phyloP scores from a whole-genome alignment of 2,888 invertebrate species.

The Cantharis lateralis region DNA sequence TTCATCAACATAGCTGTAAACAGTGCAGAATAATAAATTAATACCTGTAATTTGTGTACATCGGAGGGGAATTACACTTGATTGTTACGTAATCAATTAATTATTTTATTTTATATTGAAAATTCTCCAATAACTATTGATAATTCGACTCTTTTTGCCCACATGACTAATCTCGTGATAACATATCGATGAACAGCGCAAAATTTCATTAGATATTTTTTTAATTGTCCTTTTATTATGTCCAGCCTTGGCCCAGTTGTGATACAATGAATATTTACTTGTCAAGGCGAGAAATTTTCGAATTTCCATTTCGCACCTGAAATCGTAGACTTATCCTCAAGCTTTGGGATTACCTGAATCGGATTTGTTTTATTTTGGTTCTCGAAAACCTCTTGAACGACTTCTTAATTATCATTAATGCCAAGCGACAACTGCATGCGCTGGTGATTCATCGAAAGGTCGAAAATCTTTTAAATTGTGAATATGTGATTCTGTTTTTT shows the following conservation, averaged over 20 bases:
- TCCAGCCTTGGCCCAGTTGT: background rate
- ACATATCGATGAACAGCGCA: background rate
- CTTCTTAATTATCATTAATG: background rate
- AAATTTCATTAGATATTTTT: background rate
- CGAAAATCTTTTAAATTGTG: background rate
- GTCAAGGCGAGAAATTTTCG: background rate
- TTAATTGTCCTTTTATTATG: background rate
- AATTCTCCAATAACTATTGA: background rate
- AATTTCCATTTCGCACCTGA: background rate
- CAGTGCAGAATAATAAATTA: background rate
- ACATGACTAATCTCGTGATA: background rate
- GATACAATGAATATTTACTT: background rate
- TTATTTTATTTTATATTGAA: background rate
- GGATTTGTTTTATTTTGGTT: background rate
- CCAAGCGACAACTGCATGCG: background rate
- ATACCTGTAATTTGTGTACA: background rate
- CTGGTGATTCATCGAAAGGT: background rate
- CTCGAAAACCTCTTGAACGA: background rate
- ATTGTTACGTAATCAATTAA: background rate
- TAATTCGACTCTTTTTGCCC: background rate
- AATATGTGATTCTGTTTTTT: background rate
- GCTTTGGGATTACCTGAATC: background rate
- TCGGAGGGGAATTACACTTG: background rate
- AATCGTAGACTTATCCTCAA: background rate
- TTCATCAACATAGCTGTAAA: constrained; percentile 1